phyloP scores from a whole-genome alignment of 1,140 invertebrate species.

The Zaprionus capensis region DNA sequence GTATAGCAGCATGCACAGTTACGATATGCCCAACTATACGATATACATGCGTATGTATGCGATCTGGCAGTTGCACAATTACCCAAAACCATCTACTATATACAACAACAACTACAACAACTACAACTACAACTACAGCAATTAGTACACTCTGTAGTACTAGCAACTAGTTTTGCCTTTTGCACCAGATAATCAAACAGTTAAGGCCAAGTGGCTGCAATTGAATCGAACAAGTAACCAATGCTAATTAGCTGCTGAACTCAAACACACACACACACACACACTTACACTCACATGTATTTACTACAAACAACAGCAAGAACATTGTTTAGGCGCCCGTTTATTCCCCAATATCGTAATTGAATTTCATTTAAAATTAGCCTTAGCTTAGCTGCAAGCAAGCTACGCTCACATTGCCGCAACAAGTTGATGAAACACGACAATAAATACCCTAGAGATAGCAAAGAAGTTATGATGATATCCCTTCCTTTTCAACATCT shows the following conservation, averaged over 20 bases:
- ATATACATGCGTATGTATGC: slow-evolving; percentile 52
- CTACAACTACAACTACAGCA: slow-evolving; percentile 23
- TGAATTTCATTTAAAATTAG: slow-evolving; percentile 32
- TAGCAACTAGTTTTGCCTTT: slow-evolving; percentile 67
- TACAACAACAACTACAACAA: slow-evolving; percentile 23
- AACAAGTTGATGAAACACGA: slow-evolving; percentile 8
- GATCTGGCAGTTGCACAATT: slow-evolving; percentile 54
- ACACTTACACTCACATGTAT: slow-evolving; percentile 21
- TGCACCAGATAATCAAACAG: slow-evolving; percentile 49
- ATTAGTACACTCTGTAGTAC: slow-evolving; percentile 68
- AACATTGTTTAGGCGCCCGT: not conserved
- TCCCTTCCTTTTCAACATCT: not conserved
- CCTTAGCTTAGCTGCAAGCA: slow-evolving; percentile 35
- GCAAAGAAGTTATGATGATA: not conserved
- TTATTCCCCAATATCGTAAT: slow-evolving; percentile 2
- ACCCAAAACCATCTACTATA: slow-evolving; percentile 31
- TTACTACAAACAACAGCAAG: slow-evolving; percentile 28
- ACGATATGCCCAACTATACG: not conserved
- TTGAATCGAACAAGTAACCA: slow-evolving; percentile 43
- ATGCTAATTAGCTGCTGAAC: slow-evolving; percentile 77
- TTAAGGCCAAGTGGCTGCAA: slow-evolving; percentile 34
- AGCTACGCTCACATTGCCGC: slow-evolving; percentile 19
- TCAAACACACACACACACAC: slow-evolving; percentile 35
- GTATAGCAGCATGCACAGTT: slow-evolving; percentile 43
- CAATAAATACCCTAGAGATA: not conserved